Conservation (phyloP, 2,888 invertebrate genomes). For the Mesorhabditis sp. region DNA sequence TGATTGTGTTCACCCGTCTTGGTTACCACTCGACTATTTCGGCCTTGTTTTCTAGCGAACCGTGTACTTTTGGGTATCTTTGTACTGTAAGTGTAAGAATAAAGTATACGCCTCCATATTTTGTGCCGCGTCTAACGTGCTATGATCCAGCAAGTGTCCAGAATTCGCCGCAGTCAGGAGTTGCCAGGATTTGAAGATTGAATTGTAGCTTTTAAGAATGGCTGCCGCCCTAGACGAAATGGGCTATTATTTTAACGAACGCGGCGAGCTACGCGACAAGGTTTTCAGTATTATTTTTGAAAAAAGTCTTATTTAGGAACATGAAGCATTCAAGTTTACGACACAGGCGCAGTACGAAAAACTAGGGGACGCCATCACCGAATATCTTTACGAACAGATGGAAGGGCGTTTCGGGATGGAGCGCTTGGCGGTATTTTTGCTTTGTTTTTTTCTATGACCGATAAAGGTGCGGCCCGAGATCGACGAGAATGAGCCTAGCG, state of each 20-base stretch:
- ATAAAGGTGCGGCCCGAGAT: background rate
- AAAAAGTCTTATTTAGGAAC: constrained; percentile 17
- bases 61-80: no score
- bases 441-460: background rate
- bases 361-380: constrained; percentile 70
- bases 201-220: background rate
- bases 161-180: no score
- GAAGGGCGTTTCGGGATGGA: constrained; percentile 64
- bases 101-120: no score
- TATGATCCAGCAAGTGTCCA: no score
- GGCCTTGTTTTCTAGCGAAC: no score
- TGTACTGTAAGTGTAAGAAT: no score
- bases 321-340: constrained; percentile 61
- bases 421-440: constrained; percentile 63
- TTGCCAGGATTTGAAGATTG: no score
- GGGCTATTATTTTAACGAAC: constrained; percentile 22
- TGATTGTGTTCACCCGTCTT: no score
- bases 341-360: constrained; percentile 74
- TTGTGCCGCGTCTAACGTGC: no score
- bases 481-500: background rate
- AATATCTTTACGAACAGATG: constrained; percentile 70
- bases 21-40: no score
- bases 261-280: constrained; percentile 68
- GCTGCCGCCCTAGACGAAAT: constrained; percentile 10
- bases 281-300: constrained; percentile 42